Evolutionary conservation across 2,797 vertebrate genomes (phyloP).

Genomic region (Fringilla coelebs): DNA sequence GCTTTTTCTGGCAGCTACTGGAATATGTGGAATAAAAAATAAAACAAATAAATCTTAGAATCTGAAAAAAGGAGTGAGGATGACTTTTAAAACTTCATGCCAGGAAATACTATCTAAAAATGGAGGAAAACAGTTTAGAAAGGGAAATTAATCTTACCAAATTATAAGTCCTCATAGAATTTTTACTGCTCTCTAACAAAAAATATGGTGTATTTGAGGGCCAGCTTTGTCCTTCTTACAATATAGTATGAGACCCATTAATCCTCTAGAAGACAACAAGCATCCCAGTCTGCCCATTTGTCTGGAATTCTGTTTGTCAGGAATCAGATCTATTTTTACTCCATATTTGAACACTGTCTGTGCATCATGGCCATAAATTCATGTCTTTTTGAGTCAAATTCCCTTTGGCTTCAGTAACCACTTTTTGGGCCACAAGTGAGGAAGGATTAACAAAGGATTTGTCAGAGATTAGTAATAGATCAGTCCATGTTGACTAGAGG

Average conservation of each 20-base stretch:
- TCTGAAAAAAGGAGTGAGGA: neutral
- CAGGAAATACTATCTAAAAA: neutral
- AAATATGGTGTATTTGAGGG: neutral
- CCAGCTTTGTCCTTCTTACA: neutral
- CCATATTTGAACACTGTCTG: rapidly evolving
- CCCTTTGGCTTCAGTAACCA: neutral
- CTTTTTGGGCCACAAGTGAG: neutral
- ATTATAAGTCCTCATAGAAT: neutral
- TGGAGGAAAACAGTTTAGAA: neutral
- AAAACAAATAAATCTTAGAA: neutral
- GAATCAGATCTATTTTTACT: neutral
- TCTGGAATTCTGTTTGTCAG: neutral
- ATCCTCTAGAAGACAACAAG: neutral
- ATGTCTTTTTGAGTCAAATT: neutral
- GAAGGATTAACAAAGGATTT: slow-evolving; percentile 56
- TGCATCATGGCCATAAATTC: neutral
- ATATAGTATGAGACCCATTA: neutral
- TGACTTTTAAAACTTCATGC: neutral
- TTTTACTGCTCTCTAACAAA: neutral
- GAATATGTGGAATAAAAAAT: neutral
- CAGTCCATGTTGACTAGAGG: neutral
- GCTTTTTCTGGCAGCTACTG: neutral
- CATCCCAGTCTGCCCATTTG: neutral
- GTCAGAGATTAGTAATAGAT: slow-evolving; percentile 46
- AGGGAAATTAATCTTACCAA: neutral